A percentile compares a stretch with the other conserved stretches of the same genome.
Evolutionary conservation across 2,888 invertebrate genomes (phyloP).

Genomic region (Hypena proboscidalis): DNA sequence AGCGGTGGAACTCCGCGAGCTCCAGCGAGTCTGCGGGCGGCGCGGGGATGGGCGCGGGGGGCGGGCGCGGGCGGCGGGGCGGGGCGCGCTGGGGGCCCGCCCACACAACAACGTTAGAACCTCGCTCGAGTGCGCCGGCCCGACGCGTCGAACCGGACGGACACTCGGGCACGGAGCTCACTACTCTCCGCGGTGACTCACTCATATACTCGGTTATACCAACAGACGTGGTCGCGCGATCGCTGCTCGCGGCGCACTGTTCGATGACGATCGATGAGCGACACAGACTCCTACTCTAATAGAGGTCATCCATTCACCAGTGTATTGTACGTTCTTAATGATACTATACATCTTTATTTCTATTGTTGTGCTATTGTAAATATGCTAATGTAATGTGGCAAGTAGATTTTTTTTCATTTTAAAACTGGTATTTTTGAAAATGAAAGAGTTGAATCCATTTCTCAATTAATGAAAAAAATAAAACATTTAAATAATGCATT

Average conservation of each 20-base stretch:
- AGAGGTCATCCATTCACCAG: too few species aligned
- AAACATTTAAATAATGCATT: too few species aligned
- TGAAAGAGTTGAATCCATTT: too few species aligned
- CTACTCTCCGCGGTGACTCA: background rate
- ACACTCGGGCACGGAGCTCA: background rate
- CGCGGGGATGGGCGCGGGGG: constrained; percentile 21
- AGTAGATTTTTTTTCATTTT: too few species aligned
- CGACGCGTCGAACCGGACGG: constrained; percentile 20
- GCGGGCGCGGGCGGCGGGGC: constrained; percentile 26
- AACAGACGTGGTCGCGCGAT: background rate
- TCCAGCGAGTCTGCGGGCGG: constrained; percentile 21
- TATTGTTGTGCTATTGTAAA: too few species aligned
- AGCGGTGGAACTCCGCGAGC: constrained; percentile 26
- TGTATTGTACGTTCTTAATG: too few species aligned
- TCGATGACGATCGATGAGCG: too few species aligned
- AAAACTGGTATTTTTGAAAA: too few species aligned
- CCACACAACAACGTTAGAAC: constrained; percentile 41
- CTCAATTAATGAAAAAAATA: too few species aligned
- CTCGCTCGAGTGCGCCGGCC: constrained; percentile 18
- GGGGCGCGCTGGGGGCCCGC: constrained; percentile 36
- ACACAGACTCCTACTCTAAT: too few species aligned
- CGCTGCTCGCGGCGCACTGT: constrained; percentile 38
- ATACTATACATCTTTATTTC: too few species aligned
- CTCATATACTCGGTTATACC: background rate
- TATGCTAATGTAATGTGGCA: too few species aligned